Conservation (phyloP, 2,797 vertebrate species). For the Tarsius wallacei region DNA sequence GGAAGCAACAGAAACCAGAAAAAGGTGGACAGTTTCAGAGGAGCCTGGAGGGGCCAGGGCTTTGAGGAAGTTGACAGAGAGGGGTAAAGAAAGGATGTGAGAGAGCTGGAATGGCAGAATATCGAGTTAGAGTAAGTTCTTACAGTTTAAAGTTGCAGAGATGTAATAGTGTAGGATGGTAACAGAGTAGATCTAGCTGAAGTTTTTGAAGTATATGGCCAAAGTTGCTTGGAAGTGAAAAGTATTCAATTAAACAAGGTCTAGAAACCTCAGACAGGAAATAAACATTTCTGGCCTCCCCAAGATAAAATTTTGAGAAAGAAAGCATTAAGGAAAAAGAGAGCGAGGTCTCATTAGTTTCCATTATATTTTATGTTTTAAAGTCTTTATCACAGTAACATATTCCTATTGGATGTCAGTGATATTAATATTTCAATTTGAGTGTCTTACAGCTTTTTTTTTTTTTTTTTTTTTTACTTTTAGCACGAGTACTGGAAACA, state of each 20-base stretch:
- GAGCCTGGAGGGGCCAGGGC: background rate
- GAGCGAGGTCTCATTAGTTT: background rate
- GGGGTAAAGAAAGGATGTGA: background rate
- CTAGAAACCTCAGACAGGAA: background rate
- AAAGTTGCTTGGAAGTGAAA: background rate
- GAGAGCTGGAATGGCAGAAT: background rate
- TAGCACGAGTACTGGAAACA: conserved; percentile 30
- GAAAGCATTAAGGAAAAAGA: background rate
- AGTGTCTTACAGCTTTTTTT: background rate
- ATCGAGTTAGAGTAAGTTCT: background rate
- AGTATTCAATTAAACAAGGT: conserved; percentile 10
- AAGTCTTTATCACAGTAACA: background rate
- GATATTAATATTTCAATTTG: background rate
- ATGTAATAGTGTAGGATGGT: background rate
- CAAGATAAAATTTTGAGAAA: conserved; percentile 29
- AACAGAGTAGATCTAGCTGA: background rate
- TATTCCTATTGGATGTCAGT: background rate
- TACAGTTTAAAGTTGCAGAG: background rate
- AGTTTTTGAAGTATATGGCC: background rate
- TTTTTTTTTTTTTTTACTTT: background rate
- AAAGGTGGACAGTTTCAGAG: background rate
- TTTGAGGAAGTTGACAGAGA: conserved; percentile 9
- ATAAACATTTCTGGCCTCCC: background rate
- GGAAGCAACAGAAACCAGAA: background rate
- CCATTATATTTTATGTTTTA: conserved; percentile 18